These are phyloP conservation scores for Cantharis nigra DNA, from an alignment of 2,888 invertebrate genomes.

Conservation along the genomic window DNA sequence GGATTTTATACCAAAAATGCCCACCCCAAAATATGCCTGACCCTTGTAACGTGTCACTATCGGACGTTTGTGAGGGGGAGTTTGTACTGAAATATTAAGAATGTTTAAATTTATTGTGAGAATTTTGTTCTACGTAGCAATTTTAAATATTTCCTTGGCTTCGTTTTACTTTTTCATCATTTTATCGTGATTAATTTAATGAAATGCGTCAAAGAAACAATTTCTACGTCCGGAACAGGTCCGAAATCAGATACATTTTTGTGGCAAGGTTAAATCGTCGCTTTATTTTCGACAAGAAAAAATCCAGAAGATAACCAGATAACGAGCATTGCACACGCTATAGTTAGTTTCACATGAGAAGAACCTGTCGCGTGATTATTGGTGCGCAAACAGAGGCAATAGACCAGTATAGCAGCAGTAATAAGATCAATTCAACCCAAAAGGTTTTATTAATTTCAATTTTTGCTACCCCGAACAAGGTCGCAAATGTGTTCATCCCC, in stretches of 20 bases:
- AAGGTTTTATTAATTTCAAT: too few species aligned
- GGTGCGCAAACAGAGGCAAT: neutral
- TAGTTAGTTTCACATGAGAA: neutral
- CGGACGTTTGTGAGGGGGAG: slow-evolving; percentile 23
- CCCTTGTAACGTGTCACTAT: slow-evolving; percentile 32
- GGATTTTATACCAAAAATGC: slow-evolving; percentile 30
- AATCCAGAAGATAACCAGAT: neutral
- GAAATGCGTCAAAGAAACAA: neutral
- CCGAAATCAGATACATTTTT: neutral
- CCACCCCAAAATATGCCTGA: slow-evolving; percentile 31
- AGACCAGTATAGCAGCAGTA: neutral
- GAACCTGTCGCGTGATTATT: neutral
- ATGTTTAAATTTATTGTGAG: slow-evolving; percentile 1
- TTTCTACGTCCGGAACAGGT: neutral
- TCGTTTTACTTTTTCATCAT: neutral
- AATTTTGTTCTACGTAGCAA: neutral
- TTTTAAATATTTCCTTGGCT: neutral
- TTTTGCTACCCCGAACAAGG: too few species aligned
- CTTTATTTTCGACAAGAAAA: neutral
- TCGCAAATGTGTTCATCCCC: too few species aligned
- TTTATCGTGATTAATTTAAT: neutral
- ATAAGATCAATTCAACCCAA: neutral
- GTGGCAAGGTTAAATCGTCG: neutral
- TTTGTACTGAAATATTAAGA: neutral
- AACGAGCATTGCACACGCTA: neutral